Base-by-base conservation (phyloP, 2,797 vertebrate genomes). In the Siniperca undulata region DNA sequence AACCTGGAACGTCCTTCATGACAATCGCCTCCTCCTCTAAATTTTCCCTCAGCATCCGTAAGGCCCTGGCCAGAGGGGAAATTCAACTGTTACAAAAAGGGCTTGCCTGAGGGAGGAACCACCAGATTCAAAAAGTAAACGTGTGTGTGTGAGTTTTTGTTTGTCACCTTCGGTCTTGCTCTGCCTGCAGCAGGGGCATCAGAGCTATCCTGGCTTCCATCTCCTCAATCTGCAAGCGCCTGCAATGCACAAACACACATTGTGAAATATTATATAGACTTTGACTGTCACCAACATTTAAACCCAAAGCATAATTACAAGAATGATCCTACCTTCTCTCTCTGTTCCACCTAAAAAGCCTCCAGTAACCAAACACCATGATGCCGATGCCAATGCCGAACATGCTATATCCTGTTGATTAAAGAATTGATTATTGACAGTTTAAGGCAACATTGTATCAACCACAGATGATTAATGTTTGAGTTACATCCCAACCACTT, bases 1-100 rank as follows among this genome's bases (percentile, higher is more conserved):
- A 99, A 17, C 95, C 96, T 0, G 98, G 98, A 58, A 99, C 96
- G 0, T 98, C 97, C 91, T 97, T 97, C 98, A 99, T 99, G 93
- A 99, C 82, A 60, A 96, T 58, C 1, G 97, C 96, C 67, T 99
- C 98, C 71, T 99, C 97, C 13, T 99, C 97, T 67, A 99, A 88
- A 88, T 99, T 99, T 90, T 98, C 93, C 30, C 97, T 93, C 78
- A 99, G 70, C 79, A 97, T 81, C 36, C 95, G 95, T 12, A 99
- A 86, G 0, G 80, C 86, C 24, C 98, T 99, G 86, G 5, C 0
- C 1, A 40, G 64, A 74, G 16, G 17, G 7, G 6, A 24, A 48
- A 73, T 46, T 1, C 1, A 53, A 10, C 12, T 0, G 9, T 74
- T 79, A 69, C 1, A 60, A 3, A 52, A 64, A 56, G 11, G 17